Base-by-base conservation (phyloP, 2,888 invertebrate genomes). In the Cephalotes varians region DNA sequence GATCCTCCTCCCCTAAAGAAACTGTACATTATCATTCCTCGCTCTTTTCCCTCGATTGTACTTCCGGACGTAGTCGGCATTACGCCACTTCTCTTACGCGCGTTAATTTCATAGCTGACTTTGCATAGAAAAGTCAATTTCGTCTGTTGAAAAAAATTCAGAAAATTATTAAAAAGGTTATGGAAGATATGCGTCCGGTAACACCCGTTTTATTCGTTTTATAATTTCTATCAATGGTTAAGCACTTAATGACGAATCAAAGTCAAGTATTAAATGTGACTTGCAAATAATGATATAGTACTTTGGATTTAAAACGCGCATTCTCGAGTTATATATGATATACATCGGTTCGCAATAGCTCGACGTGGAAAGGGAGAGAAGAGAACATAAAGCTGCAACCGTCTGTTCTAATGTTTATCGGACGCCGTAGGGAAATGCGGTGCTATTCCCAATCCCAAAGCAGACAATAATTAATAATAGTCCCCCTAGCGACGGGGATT, bases 391-490 rank as follows among this genome's bases (percentile, higher is more conserved):
- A 85, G 71, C 73, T 77, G 81, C 82, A 87, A 85, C 73, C 82
- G 87, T 87, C 88, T 84, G 83, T 83, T 73, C 82, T 67, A 85
- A 89, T 85, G 84, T 88, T 91, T 87, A 88, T 88, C 89, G 82
- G 86, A 82, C 60, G 73, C 58, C 77, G 73, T 37, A 69, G 84
- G 81, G 81, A 84, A 83, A 80, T 82, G 69, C 73, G 81, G 60
- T 83, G 73, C 85, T 69, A 73, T 51, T 76, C 83, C 86, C 82
- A 83, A 87, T 87, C 85, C 87, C 82, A 73, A 87, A 88, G 89
- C 86, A 87, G 89, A 90, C 90, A 86, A 88, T 91, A 91, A 92
- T 91, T 92, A 91, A 92, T 88, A 91, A 90, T 87, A 76, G 90
- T 86, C 86, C 85, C 34, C 65, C 65, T 74, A 69, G 67, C 71